Evolutionary conservation across 2,888 invertebrate species (phyloP).

Genomic region (Poecilus cupreus): DNA sequence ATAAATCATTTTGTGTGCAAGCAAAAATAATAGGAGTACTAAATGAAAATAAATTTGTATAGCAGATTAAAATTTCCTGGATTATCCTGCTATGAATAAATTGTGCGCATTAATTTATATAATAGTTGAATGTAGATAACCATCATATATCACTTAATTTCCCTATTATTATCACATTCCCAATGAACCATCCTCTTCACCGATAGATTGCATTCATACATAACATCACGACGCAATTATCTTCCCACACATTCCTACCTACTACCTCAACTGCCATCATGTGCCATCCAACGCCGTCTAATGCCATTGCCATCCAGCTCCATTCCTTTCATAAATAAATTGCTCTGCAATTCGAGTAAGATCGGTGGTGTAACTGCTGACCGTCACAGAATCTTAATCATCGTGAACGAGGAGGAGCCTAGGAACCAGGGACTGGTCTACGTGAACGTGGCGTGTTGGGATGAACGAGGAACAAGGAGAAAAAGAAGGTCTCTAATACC

Average conservation of each 20-base stretch:
- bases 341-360: background rate
- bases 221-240: constrained; percentile 21
- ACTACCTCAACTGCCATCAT: background rate
- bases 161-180: background rate
- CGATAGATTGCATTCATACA: constrained; percentile 24
- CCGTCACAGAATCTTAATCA: constrained; percentile 31
- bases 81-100: too few relatives aligned
- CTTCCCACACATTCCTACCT: constrained; percentile 11
- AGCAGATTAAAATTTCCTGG: too few relatives aligned
- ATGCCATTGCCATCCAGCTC: background rate
- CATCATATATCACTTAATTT: background rate
- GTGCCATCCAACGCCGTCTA: background rate
- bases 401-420: background rate
- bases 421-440: background rate
- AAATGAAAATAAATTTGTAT: too few relatives aligned
- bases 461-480: background rate
- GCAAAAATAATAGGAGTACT: too few relatives aligned
- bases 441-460: background rate
- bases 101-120: too few relatives aligned
- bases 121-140: too few relatives aligned
- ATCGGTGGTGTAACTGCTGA: constrained; percentile 12
- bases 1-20: too few relatives aligned
- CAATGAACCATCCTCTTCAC: background rate
- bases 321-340: constrained; percentile 25
- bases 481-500: constrained; percentile 8